Conservation (phyloP, 1,140 invertebrate genomes). For the Bilobella aurantiaca region DNA sequence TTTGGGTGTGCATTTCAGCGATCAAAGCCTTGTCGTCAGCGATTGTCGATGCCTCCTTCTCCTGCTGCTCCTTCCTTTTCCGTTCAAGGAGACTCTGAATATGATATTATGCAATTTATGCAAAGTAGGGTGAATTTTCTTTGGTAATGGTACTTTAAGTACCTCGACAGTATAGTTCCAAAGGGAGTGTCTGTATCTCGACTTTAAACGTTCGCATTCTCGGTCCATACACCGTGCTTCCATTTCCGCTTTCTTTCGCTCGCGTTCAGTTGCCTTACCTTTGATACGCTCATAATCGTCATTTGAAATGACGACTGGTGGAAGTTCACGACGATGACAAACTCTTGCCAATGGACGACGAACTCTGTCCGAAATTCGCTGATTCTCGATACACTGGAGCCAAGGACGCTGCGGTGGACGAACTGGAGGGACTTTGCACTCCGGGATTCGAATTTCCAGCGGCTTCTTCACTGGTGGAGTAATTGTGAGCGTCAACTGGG, state of each 20-base stretch:
- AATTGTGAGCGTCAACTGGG: constrained; percentile 13
- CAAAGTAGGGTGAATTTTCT: too few species aligned
- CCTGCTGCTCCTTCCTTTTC: constrained; percentile 14
- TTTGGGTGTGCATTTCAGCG: constrained; percentile 3
- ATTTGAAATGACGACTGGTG: constrained; percentile 23
- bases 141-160: too few species aligned
- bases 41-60: neutral
- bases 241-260: constrained; percentile 6
- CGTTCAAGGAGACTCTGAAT: constrained; percentile 22
- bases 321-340: constrained; percentile 22
- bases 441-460: constrained; percentile 22
- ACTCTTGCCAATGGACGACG: constrained; percentile 30
- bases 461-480: constrained; percentile 17
- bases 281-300: constrained; percentile 19
- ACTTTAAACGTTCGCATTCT: constrained; percentile 19
- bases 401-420: constrained; percentile 17
- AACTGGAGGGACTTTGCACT: neutral
- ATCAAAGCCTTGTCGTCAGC: constrained; percentile 11
- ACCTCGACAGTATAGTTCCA: constrained; percentile 32
- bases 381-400: constrained; percentile 30
- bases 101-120: too few species aligned
- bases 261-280: constrained; percentile 12
- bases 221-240: neutral
- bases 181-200: constrained; percentile 20
- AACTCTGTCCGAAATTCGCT: constrained; percentile 29